Base-by-base conservation (phyloP, 2,888 invertebrate species). In the Chirona hameri region DNA sequence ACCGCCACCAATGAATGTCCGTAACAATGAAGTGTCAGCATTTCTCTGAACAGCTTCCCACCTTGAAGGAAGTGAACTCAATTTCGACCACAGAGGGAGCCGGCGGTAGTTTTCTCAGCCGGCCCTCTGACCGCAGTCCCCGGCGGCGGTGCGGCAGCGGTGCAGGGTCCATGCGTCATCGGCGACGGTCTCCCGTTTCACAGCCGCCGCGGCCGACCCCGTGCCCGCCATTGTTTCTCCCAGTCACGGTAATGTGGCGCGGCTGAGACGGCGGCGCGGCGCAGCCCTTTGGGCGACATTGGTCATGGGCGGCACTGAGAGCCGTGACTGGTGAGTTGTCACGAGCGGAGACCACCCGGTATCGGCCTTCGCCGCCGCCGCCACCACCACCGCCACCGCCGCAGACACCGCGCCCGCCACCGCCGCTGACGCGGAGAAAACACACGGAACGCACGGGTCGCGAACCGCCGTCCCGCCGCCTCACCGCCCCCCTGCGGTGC, bases 311-410 rank as follows among this genome's bases (percentile, higher is more conserved):
- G 72, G 27, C 15, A 27, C 72, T 31, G 72, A 72, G 29, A 29
- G 31, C 27, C 72, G 72, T 72, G 72, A 72, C 72, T 18, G 31
- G 31, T 12, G 3, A 2, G 12, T 18, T n/a, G 31, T 12, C 72
- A 72, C 72, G 72, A n/a, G 65, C 65, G 15, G 31, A n/a, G 72
- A 72, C 72, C 72, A 72, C 72, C 72, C 72, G 9, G 31, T n/a
- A n/a, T n/a, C n/a, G n/a, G n/a, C n/a, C n/a, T n/a, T n/a, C n/a
- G n/a, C n/a, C n/a, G n/a, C n/a, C n/a, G n/a, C n/a, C n/a, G n/a
- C n/a, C n/a, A n/a, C n/a, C n/a, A n/a, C n/a, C n/a, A n/a, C n/a
- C n/a, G n/a, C n/a, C n/a, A n/a, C n/a, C n/a, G n/a, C n/a, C n/a
- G n/a, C n/a, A n/a, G n/a, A n/a, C n/a, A n/a, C n/a, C n/a, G n/a